A percentile compares a stretch with the other conserved stretches of the same genome.
phyloP scores from a whole-genome alignment of 2,113 vertebrate genomes.

The Laticauda laticaudata region DNA sequence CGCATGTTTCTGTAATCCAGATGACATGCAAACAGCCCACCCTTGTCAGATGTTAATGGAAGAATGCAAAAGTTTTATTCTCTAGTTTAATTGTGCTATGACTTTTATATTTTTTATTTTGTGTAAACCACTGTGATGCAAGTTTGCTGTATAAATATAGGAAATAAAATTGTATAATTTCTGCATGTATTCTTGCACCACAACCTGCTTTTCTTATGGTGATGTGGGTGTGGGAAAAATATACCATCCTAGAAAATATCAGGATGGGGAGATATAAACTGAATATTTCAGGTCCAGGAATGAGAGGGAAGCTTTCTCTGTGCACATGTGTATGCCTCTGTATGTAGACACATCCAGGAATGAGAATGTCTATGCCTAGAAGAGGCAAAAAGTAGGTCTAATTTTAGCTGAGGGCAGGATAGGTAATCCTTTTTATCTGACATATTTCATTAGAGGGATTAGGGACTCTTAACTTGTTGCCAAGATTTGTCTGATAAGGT shows the following conservation, averaged over 20 bases:
- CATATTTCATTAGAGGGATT: constrained; percentile 86
- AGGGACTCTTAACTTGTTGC: constrained; percentile 75
- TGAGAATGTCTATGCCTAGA: accelerated
- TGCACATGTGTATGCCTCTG: not conserved
- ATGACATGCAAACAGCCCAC: not conserved
- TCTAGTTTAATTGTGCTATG: not conserved
- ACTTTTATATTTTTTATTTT: not conserved
- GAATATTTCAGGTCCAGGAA: not conserved
- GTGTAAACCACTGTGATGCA: not conserved
- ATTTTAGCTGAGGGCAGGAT: constrained; percentile 86
- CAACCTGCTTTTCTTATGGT: not conserved
- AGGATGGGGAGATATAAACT: not conserved
- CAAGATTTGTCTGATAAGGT: constrained; percentile 27
- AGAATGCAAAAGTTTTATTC: not conserved
- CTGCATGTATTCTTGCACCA: not conserved
- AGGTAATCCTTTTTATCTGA: constrained; percentile 93
- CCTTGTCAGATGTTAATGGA: not conserved
- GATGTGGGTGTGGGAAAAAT: not conserved
- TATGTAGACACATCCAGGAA: not conserved
- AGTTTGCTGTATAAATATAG: not conserved
- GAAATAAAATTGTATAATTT: not conserved
- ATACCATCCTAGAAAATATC: not conserved
- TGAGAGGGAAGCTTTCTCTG: accelerated
- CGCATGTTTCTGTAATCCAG: not conserved
- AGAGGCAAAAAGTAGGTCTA: constrained; percentile 68